Conservation (phyloP, 2,888 invertebrate species). For the Callyntrura sp. region DNA sequence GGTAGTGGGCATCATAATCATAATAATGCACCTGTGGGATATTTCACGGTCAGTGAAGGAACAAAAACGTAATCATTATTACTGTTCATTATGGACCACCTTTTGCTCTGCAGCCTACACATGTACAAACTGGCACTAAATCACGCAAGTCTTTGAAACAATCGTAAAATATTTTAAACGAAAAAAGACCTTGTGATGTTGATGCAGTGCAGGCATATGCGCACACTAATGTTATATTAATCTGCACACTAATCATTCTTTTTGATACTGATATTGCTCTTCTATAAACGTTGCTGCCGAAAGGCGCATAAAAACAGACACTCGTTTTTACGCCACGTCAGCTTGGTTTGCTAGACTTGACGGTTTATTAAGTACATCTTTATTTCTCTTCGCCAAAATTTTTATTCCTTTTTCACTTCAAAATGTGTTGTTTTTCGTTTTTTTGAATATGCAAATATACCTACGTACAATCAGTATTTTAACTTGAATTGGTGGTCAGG, state of each 20-base stretch:
- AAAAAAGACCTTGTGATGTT: too few species aligned
- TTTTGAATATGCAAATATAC: too few species aligned
- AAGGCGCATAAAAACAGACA: neutral
- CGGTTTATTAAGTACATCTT: conserved; percentile 13
- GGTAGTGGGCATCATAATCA: neutral
- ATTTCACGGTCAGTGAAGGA: conserved; percentile 25
- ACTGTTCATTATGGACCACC: neutral
- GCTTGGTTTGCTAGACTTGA: too few species aligned
- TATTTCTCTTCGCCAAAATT: neutral
- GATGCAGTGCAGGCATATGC: conserved; percentile 68
- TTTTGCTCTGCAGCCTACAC: conserved; percentile 23
- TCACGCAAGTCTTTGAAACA: neutral
- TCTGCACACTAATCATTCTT: conserved; percentile 57
- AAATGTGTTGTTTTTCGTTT: conserved; percentile 42
- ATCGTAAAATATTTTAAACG: neutral
- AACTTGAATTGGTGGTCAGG: neutral
- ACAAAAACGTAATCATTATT: neutral
- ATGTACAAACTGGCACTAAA: neutral
- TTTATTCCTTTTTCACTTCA: neutral
- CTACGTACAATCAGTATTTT: neutral
- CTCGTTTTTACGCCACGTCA: too few species aligned
- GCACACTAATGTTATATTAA: too few species aligned
- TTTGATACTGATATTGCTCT: conserved; percentile 19
- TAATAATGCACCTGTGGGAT: conserved; percentile 19
- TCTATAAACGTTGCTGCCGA: conserved; percentile 27